A percentile compares a stretch with the other conserved stretches of the same genome.
Evolutionary conservation across 2,888 invertebrate species (phyloP).

Genomic region (Melieria omissa): DNA sequence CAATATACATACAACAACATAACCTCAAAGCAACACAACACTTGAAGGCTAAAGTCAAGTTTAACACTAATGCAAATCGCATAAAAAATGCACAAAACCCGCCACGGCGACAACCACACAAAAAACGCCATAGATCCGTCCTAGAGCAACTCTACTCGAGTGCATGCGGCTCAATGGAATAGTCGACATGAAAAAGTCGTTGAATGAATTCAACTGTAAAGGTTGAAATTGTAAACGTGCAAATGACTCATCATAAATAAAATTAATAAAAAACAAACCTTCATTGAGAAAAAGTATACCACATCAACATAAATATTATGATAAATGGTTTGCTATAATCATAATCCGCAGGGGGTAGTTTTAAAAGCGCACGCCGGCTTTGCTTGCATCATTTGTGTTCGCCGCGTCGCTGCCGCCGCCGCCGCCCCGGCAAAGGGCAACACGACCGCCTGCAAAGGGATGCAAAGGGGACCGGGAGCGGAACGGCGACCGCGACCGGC

Average conservation of each 20-base stretch:
- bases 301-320: conserved; percentile 66
- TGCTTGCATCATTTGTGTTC: conserved; percentile 34
- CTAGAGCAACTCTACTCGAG: neutral
- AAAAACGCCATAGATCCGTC: neutral
- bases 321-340: conserved; percentile 64
- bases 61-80: neutral
- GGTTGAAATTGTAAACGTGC: conserved; percentile 64
- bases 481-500: neutral
- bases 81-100: neutral
- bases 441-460: conserved; percentile 1
- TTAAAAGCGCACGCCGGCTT: conserved; percentile 55
- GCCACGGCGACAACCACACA: neutral
- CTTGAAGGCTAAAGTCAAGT: conserved; percentile 14
- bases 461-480: conserved; percentile 22
- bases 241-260: conserved; percentile 66
- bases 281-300: conserved; percentile 64
- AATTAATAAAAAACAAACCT: conserved; percentile 61
- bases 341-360: conserved; percentile 65
- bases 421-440: too few species aligned
- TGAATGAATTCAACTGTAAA: conserved; percentile 64
- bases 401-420: conserved; percentile 12
- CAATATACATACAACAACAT: too few species aligned
- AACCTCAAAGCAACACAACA: too few species aligned
- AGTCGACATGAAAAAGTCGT: conserved; percentile 27
- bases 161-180: conserved; percentile 30